Evolutionary conservation across 2,113 vertebrate species (phyloP).

Genomic region (Albula glossodonta): DNA sequence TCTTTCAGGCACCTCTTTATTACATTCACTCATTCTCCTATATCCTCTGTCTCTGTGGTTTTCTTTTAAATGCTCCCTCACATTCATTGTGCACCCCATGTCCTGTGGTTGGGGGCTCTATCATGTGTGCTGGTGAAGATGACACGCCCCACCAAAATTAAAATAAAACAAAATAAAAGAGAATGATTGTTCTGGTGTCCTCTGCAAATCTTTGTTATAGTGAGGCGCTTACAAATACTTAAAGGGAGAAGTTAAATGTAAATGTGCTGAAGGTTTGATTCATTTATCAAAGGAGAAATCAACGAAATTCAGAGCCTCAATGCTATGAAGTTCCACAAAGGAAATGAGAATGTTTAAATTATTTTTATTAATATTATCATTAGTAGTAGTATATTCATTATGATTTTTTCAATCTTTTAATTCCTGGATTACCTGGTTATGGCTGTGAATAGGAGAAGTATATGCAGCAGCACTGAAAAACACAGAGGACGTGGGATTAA

Average conservation of each 20-base stretch:
- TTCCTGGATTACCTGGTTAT: too few relatives aligned
- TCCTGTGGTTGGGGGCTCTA: neutral
- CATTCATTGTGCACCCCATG: neutral
- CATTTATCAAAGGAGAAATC: neutral
- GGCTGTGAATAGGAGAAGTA: too few relatives aligned
- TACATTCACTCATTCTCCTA: slow-evolving; percentile 39
- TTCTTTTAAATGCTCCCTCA: neutral
- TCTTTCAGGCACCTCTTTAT: slow-evolving; percentile 68
- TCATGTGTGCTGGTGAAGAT: neutral
- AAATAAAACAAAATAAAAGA: neutral
- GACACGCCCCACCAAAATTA: neutral
- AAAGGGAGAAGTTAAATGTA: neutral
- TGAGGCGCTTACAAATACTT: neutral
- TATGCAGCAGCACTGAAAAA: too few relatives aligned
- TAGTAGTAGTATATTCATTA: too few relatives aligned
- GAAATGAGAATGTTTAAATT: neutral
- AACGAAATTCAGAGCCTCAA: neutral
- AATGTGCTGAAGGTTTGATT: neutral
- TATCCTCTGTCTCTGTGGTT: neutral
- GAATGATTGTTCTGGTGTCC: neutral
- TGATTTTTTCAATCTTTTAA: too few relatives aligned
- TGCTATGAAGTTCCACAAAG: neutral
- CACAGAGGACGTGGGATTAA: too few relatives aligned
- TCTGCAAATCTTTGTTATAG: neutral
- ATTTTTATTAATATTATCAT: too few relatives aligned